phyloP scores from a whole-genome alignment of 2,797 vertebrate species.

The Choloepus didactylus region DNA sequence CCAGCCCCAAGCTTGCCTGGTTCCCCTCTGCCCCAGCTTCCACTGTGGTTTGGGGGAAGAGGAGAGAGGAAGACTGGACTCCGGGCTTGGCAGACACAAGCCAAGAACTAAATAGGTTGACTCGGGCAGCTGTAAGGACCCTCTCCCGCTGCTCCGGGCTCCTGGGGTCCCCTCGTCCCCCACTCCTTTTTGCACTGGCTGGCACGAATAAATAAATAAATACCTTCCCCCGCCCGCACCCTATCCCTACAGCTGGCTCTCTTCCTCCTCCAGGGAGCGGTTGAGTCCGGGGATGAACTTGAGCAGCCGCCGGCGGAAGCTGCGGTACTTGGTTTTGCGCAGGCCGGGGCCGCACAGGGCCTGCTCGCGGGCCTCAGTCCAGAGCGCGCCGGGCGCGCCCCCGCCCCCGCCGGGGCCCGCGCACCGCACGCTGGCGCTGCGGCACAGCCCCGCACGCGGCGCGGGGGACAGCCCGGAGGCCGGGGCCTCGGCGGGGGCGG shows the following conservation, averaged over 20 bases:
- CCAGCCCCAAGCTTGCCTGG: neutral
- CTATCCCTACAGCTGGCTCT: conserved; percentile 93
- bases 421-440: conserved; percentile 93
- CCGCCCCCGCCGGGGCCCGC: conserved; percentile 85
- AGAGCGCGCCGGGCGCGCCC: conserved; percentile 58
- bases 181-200: conserved; percentile 51
- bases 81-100: neutral
- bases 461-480: rapidly evolving
- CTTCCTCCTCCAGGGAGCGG: conserved; percentile 96
- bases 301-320: conserved; percentile 94
- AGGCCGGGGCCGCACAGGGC: conserved; percentile 87
- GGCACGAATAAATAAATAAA: conserved; percentile 86
- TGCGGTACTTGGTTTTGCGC: conserved; percentile 94
- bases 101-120: neutral
- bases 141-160: conserved; percentile 67
- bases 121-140: conserved; percentile 32
- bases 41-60: neutral
- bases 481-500: conserved; percentile 45
- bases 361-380: conserved; percentile 86
- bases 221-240: conserved; percentile 16
- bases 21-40: neutral
- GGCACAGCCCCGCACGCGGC: conserved; percentile 89
- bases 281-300: conserved; percentile 98
- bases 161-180: conserved; percentile 42
- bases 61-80: neutral